These are phyloP conservation scores for Ptychobarbus kaznakovi DNA, from an alignment of 2,797 vertebrate species.

Conservation along the genomic window DNA sequence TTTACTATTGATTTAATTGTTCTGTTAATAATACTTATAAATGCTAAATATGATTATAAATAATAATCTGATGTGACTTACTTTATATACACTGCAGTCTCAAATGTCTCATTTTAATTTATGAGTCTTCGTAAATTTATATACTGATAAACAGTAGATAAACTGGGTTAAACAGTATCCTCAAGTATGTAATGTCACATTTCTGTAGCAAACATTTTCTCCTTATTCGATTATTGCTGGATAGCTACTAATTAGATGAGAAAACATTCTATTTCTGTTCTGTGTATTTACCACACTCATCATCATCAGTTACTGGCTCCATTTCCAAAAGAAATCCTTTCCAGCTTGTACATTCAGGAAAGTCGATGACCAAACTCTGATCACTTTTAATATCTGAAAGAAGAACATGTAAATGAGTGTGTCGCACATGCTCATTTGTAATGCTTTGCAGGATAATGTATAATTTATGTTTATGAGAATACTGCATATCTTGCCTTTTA, in stretches of 20 bases:
- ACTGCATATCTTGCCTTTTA: conserved; percentile 34
- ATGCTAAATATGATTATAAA: no score
- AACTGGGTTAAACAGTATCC: background rate
- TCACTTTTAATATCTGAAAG: conserved; percentile 24
- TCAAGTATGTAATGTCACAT: background rate
- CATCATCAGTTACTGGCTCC: conserved; percentile 7
- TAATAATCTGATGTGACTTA: no score
- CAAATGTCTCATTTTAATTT: background rate
- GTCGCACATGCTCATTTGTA: background rate
- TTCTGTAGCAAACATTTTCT: background rate
- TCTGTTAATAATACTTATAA: no score
- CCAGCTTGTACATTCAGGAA: conserved; percentile 29
- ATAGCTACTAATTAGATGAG: background rate
- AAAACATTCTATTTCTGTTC: background rate
- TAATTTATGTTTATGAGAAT: background rate
- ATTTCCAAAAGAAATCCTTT: conserved; percentile 43
- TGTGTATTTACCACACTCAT: conserved; percentile 11
- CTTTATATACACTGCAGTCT: no score
- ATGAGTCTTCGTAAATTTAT: background rate
- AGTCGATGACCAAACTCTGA: background rate
- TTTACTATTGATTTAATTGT: background rate
- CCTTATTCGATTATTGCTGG: background rate
- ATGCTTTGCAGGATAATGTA: background rate
- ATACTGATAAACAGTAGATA: no score
- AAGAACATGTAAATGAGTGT: background rate